These are phyloP conservation scores for Peromyscus californicus DNA, from an alignment of 2,113 vertebrate species.

Conservation along the genomic window DNA sequence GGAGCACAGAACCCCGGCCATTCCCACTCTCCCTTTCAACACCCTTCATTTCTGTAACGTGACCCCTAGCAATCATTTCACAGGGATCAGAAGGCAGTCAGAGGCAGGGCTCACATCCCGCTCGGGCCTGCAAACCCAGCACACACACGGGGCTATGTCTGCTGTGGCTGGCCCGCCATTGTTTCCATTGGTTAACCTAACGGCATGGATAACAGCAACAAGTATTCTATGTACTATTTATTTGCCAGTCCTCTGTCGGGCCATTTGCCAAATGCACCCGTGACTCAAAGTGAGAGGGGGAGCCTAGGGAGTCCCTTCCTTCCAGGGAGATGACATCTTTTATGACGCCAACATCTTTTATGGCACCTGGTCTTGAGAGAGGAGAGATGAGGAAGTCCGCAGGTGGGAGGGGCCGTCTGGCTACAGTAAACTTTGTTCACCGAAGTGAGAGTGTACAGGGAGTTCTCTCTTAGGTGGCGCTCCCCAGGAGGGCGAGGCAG, in stretches of 20 bases:
- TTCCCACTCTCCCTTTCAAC: neutral
- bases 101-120: neutral
- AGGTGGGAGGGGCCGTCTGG: neutral
- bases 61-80: rapidly evolving
- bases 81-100: neutral
- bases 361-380: neutral
- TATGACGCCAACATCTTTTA: neutral
- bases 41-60: neutral
- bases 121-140: neutral
- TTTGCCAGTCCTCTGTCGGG: neutral
- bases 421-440: neutral
- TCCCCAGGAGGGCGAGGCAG: neutral
- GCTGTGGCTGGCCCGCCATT: too few relatives aligned
- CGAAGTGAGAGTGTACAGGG: neutral
- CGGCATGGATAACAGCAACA: neutral
- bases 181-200: neutral
- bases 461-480: neutral
- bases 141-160: neutral
- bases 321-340: neutral
- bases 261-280: neutral
- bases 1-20: rapidly evolving
- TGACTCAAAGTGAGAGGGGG: neutral
- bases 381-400: neutral
- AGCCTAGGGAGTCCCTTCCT: neutral
- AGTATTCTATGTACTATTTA: neutral